phyloP scores from a whole-genome alignment of 1,140 invertebrate species.

The Wasmannia auropunctata region DNA sequence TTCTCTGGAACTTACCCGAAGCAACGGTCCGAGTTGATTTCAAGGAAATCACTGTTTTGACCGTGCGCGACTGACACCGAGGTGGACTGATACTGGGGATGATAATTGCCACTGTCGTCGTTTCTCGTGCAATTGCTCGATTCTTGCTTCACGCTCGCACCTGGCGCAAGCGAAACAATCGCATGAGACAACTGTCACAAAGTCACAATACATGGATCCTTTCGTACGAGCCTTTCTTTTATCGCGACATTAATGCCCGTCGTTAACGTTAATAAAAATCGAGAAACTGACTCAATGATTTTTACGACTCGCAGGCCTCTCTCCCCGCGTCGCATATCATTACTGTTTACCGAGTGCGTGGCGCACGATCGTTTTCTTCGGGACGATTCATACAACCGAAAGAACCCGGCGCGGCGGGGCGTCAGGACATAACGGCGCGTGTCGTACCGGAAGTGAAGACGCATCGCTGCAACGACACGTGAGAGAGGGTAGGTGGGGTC shows the following conservation, averaged over 20 bases:
- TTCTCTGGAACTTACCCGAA: slow-evolving; percentile 67
- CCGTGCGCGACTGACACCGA: slow-evolving; percentile 38
- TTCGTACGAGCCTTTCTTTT: neutral
- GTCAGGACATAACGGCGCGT: slow-evolving; percentile 75
- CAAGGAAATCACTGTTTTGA: slow-evolving; percentile 70
- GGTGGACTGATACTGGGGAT: slow-evolving; percentile 68
- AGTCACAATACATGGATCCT: neutral
- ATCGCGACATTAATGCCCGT: neutral
- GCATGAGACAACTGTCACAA: neutral
- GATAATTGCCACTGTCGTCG: slow-evolving; percentile 59
- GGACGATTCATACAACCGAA: slow-evolving; percentile 10
- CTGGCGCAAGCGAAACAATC: slow-evolving; percentile 36
- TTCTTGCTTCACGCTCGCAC: slow-evolving; percentile 74
- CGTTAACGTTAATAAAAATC: too few relatives aligned
- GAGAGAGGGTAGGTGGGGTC: slow-evolving; percentile 63
- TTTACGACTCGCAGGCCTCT: neutral
- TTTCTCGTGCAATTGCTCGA: slow-evolving; percentile 70
- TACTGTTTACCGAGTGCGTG: slow-evolving; percentile 33
- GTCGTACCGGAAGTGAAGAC: slow-evolving; percentile 77
- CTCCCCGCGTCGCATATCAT: slow-evolving; percentile 12
- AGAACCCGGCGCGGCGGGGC: slow-evolving; percentile 34
- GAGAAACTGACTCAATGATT: neutral
- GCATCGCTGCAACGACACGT: slow-evolving; percentile 79
- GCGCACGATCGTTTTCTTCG: slow-evolving; percentile 55
- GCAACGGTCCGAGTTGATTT: slow-evolving; percentile 71